A percentile compares a stretch with the other conserved stretches of the same genome.
Conservation (phyloP, 2,888 invertebrate species). For the Volucella inflata region DNA sequence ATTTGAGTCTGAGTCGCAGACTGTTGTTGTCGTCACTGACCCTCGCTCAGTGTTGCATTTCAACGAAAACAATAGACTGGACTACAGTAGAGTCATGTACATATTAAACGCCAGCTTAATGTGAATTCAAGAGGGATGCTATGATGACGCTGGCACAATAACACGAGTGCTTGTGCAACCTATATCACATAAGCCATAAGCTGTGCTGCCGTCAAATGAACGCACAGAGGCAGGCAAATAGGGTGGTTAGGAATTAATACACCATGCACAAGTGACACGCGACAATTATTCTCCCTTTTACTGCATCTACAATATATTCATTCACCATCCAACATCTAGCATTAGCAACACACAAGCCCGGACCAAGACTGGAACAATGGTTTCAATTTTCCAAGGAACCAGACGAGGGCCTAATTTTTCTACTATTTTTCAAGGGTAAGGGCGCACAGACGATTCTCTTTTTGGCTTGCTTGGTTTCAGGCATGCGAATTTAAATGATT, state of each 20-base stretch:
- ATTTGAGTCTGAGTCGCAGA: neutral
- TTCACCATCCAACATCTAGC: slow-evolving; percentile 21
- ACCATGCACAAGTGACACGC: slow-evolving; percentile 72
- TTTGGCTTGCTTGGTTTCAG: slow-evolving; percentile 38
- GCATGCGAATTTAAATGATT: slow-evolving; percentile 70
- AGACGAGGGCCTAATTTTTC: slow-evolving; percentile 70
- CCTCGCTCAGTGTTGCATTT: slow-evolving; percentile 74
- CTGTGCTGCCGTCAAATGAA: slow-evolving; percentile 57
- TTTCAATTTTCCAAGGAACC: slow-evolving; percentile 40
- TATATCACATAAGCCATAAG: slow-evolving; percentile 23
- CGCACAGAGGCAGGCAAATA: slow-evolving; percentile 27
- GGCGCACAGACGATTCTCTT: slow-evolving; percentile 44
- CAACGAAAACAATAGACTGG: slow-evolving; percentile 72
- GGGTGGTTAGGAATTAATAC: slow-evolving; percentile 67
- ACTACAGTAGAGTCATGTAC: slow-evolving; percentile 17
- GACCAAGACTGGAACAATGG: slow-evolving; percentile 44
- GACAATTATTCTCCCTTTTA: slow-evolving; percentile 64
- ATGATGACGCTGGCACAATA: slow-evolving; percentile 41
- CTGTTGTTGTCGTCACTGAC: slow-evolving; percentile 64
- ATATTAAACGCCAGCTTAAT: slow-evolving; percentile 67
- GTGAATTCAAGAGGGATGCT: slow-evolving; percentile 61
- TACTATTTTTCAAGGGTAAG: slow-evolving; percentile 61
- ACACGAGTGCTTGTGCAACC: slow-evolving; percentile 34
- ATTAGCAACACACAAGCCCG: too few species aligned
- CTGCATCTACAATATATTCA: slow-evolving; percentile 1